Percentiles rank a stretch among this genome's conserved stretches.
phyloP scores from a whole-genome alignment of 2,888 invertebrate species.

The Brachypalpus laphriformis region DNA sequence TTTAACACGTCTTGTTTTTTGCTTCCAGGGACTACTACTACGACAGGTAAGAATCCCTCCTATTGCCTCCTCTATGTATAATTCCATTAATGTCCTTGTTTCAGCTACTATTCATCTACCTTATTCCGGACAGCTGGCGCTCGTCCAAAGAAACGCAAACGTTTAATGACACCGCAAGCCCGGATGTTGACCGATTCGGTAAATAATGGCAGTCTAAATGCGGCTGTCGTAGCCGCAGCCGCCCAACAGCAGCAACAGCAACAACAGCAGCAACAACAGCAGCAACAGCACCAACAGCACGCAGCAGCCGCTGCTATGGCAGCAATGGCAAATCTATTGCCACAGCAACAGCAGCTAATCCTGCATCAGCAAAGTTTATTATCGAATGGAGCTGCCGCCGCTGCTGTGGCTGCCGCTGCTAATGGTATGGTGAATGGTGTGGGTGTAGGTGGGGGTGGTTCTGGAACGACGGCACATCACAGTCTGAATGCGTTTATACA shows the following conservation, averaged over 20 bases:
- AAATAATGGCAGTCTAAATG: constrained; percentile 78
- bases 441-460: constrained; percentile 54
- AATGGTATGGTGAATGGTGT: constrained; percentile 70
- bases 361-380: constrained; percentile 80
- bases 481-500: constrained; percentile 78
- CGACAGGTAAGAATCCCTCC: constrained; percentile 83
- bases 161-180: constrained; percentile 80
- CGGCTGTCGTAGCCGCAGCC: constrained; percentile 78
- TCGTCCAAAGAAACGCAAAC: constrained; percentile 82
- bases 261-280: constrained; percentile 79
- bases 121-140: constrained; percentile 80
- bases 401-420: constrained; percentile 72
- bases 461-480: constrained; percentile 76
- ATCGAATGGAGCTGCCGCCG: constrained; percentile 79
- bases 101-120: constrained; percentile 82
- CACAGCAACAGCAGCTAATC: constrained; percentile 78
- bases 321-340: constrained; percentile 81
- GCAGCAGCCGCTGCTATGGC: constrained; percentile 82
- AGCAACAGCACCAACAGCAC: constrained; percentile 78
- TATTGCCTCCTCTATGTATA: neutral
- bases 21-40: constrained; percentile 85
- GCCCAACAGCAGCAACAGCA: constrained; percentile 79
- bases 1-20: constrained; percentile 74
- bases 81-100: neutral
- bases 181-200: constrained; percentile 78